phyloP scores from a whole-genome alignment of 1,140 invertebrate species.

The Drosophila sucinea region DNA sequence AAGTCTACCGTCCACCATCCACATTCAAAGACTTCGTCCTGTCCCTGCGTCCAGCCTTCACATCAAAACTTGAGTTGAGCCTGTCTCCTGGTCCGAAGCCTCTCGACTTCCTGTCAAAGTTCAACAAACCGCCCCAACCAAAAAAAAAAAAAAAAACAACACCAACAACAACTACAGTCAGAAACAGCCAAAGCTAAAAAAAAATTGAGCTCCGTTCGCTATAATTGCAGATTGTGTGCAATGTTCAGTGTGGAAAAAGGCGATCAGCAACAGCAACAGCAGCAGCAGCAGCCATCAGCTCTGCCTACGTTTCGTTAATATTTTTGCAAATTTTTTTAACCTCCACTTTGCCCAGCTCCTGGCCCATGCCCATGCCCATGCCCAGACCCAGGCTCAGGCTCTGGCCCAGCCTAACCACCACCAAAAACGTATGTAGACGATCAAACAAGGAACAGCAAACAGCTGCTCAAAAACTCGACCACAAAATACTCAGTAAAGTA shows the following conservation, averaged over 20 bases:
- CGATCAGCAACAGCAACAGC: slow-evolving; percentile 61
- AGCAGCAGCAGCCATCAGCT: slow-evolving; percentile 56
- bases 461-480: not conserved
- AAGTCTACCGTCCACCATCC: not conserved
- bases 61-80: slow-evolving; percentile 53
- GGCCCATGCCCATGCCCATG: slow-evolving; percentile 2
- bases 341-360: slow-evolving; percentile 73
- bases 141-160: slow-evolving; percentile 28
- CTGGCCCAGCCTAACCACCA: slow-evolving; percentile 26
- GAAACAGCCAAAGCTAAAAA: not conserved
- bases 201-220: slow-evolving; percentile 40
- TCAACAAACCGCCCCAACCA: slow-evolving; percentile 77
- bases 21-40: slow-evolving; percentile 12
- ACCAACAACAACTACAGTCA: no score
- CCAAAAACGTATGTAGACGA: slow-evolving; percentile 58
- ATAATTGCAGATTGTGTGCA: slow-evolving; percentile 72
- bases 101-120: slow-evolving; percentile 78
- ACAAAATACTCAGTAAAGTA: not conserved
- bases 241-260: slow-evolving; percentile 69
- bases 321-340: slow-evolving; percentile 81
- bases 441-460: slow-evolving; percentile 30
- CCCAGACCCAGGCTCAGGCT: no score
- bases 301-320: slow-evolving; percentile 79
- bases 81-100: slow-evolving; percentile 55
- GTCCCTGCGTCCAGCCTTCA: slow-evolving; percentile 51